Evolutionary conservation across 2,888 invertebrate genomes (phyloP).

Genomic region (Iselma pallidipennis): DNA sequence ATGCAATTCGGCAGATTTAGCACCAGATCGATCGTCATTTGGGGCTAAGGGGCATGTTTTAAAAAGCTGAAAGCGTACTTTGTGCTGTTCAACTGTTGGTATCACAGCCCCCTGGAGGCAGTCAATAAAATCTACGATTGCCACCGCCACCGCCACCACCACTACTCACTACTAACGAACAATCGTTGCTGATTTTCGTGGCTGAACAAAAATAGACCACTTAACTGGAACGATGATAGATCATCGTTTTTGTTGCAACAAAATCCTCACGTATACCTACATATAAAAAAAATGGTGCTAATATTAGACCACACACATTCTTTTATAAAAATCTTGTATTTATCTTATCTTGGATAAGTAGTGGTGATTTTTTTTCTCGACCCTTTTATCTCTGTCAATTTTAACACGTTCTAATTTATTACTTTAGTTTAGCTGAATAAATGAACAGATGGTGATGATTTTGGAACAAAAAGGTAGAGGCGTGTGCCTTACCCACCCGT

Average conservation of each 20-base stretch:
- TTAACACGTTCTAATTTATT: neutral
- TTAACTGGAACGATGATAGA: neutral
- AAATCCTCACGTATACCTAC: no score
- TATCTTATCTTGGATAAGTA: neutral
- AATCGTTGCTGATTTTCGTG: neutral
- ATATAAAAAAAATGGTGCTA: neutral
- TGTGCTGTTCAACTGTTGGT: slow-evolving; percentile 50
- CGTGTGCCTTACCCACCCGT: neutral
- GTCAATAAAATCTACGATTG: slow-evolving; percentile 56
- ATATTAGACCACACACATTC: neutral
- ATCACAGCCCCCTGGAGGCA: slow-evolving; percentile 47
- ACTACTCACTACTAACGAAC: neutral
- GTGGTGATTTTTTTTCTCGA: neutral
- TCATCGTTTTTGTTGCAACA: neutral
- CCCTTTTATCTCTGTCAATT: neutral
- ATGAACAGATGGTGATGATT: neutral
- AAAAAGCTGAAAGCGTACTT: slow-evolving; percentile 58
- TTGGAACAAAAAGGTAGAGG: neutral
- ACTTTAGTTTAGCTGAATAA: neutral
- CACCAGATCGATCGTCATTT: slow-evolving; percentile 56
- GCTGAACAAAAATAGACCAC: neutral
- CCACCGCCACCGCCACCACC: neutral
- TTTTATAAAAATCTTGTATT: no score
- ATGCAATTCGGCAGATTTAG: slow-evolving; percentile 54
- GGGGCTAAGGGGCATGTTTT: slow-evolving; percentile 56